Percentiles rank a stretch among this genome's conserved stretches.
These are phyloP conservation scores for Orcinus orca DNA, from an alignment of 2,113 vertebrate genomes.

Conservation along the genomic window DNA sequence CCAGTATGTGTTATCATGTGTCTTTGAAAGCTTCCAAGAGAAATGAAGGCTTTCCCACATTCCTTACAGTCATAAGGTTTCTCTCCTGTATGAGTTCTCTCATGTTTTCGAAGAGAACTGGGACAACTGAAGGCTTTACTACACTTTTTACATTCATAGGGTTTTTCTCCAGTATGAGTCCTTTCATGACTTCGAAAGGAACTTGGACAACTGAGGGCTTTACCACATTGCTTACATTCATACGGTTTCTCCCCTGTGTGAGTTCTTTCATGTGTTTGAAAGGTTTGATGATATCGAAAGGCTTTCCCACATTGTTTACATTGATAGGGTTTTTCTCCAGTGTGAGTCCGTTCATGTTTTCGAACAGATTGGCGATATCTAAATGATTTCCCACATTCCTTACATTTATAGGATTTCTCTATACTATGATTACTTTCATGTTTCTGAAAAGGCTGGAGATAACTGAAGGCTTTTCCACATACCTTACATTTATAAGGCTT, in stretches of 20 bases:
- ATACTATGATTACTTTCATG: constrained; percentile 39
- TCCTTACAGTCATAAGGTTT: constrained; percentile 65
- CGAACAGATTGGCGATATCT: constrained; percentile 17
- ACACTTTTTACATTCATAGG: constrained; percentile 53
- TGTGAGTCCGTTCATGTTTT: constrained; percentile 45
- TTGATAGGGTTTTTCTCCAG: constrained; percentile 47
- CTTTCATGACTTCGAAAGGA: constrained; percentile 55
- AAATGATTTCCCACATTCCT: constrained; percentile 61
- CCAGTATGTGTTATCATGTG: constrained; percentile 39
- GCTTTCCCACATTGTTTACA: constrained; percentile 53
- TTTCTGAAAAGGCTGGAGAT: constrained; percentile 25
- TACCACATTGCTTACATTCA: constrained; percentile 45
- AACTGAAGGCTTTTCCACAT: constrained; percentile 50
- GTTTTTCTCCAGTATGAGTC: constrained; percentile 56
- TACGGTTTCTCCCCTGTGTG: constrained; percentile 56
- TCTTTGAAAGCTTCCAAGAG: not conserved
- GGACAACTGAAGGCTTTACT: constrained; percentile 49
- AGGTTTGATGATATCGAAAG: constrained; percentile 47
- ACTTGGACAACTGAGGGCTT: constrained; percentile 45
- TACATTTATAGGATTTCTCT: constrained; percentile 58
- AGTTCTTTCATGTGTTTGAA: constrained; percentile 49
- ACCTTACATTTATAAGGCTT: constrained; percentile 50
- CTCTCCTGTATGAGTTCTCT: constrained; percentile 69
- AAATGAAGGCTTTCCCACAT: constrained; percentile 64
- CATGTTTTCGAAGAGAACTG: constrained; percentile 57